Base-by-base conservation (phyloP, 2,888 invertebrate species). In the Mactromeris polynyma region DNA sequence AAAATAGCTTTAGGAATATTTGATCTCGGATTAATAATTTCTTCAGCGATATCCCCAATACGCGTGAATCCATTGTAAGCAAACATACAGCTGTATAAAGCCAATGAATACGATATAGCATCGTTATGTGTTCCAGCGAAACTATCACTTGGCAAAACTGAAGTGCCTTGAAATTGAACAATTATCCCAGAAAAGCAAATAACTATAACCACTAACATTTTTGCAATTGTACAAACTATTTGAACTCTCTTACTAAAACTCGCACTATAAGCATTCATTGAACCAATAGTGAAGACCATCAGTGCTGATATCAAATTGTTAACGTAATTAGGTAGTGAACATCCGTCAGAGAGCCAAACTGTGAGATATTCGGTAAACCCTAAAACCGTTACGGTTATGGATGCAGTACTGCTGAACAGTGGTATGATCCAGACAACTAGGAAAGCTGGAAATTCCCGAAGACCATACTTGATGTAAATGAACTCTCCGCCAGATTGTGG, bases 191-290 rank as follows among this genome's bases (percentile, higher is more conserved):
- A 99, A 95, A 98, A 97, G 94, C 99, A 98, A 93, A 99, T 98
- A 95, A 99, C 98, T 86, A 98, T 97, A 92, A 99, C 98, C 81
- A 99, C 99, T 88, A 98, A 98, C 93, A 99, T 97, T 97, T 99
- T 99, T 86, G 98, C 98, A 86, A 98, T 98, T 46, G 99, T 99
- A 97, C 99, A 99, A 93, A 98, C 98, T 97, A 99, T 99, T 97
- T 99, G 99, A 85, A 99, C 98, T 95, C 98, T 98, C 90, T 99
- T 99, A 19, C 99, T 99, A 96, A 99, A 97, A 97, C 98, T 98
- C 89, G 99, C 99, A 97, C 99, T 99, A 97, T 81, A 64, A 9
- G 83, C n/a, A 58, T 90, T 88, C 11, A 86, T 86, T 38, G 88
- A 83, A n/a, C 73, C 42, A 33, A 90, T 46, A 0, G 88, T 86